Evolutionary conservation across 2,888 invertebrate genomes (phyloP), one percentile per base, ranked within the genome.

Genomic region (Digitonthophagus gazella): DNA sequence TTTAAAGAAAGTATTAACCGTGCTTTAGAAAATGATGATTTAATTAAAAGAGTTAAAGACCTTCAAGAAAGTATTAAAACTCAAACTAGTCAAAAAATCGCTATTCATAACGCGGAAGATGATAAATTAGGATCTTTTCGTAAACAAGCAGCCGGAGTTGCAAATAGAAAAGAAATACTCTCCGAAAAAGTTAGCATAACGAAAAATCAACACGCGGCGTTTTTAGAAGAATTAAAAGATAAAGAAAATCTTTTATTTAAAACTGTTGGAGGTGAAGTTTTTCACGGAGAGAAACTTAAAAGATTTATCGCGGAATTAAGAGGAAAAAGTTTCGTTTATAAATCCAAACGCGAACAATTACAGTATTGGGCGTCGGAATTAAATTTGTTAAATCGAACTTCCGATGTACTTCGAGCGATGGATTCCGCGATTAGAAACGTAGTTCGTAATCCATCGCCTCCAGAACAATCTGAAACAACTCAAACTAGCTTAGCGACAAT

Each of bases 101-200:
- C 72, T 15, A 20, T 72, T 2, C 72, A 74, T 8, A 71, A 70
- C 14, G 74, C 88, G 76, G 85, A 86, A 68, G 87, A 87, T 70
- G 93, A 95, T 80, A 93, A 93, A 79, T 83, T 94, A 72, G 90
- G 91, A 0, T 90, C 95, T 58, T 95, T 94, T 79, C 86, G 95
- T 28, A 95, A 96, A 78, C 95, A 96, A 83, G 93, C 93, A 0
- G 87, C 90, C 0, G 90, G 92, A 18, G 91, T 95, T 63, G 86
- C 90, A 8, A 88, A 93, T 69, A 93, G 93, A 79, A 95, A 95
- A 79, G 91, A 92, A 72, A 85, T 87, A 14, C 88, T 91, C 54
- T 91, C 92, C 0, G 89, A 90, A 72, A 86, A 87, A 69, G 86
- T 93, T 19, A 87, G 89, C 72, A 90, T 92, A 69, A 81, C 90